These are phyloP conservation scores for Vulpes vulpes DNA, from an alignment of 2,113 vertebrate genomes.

Conservation along the genomic window DNA sequence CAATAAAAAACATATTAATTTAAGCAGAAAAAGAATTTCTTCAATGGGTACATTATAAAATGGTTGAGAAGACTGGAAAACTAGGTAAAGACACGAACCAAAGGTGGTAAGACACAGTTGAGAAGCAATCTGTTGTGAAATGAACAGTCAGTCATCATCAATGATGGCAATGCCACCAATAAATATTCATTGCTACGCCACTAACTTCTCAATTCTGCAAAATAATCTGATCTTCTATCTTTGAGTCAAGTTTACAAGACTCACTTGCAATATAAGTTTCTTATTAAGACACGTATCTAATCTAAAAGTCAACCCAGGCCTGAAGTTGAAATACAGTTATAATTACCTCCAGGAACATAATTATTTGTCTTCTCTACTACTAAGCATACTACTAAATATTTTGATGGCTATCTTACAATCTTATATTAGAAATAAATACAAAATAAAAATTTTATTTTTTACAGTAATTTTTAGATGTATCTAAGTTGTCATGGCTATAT, in stretches of 20 bases:
- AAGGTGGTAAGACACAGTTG: neutral
- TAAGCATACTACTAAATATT: neutral
- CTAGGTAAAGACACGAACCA: neutral
- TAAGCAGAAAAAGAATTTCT: neutral
- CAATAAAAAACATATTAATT: neutral
- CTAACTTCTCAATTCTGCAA: conserved; percentile 40
- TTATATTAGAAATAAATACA: conserved; percentile 42
- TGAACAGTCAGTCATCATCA: neutral
- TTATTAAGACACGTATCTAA: conserved; percentile 22
- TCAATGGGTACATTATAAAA: neutral
- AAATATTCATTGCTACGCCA: neutral
- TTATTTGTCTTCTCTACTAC: conserved; percentile 31
- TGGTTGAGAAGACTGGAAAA: neutral
- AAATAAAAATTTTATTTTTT: conserved; percentile 24
- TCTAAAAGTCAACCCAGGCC: neutral
- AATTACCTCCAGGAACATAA: neutral
- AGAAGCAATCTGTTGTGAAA: conserved; percentile 2
- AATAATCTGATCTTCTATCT: neutral
- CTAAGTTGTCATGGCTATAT: neutral
- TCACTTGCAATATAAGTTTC: conserved; percentile 1
- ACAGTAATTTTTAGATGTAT: conserved; percentile 1
- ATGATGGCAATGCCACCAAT: neutral
- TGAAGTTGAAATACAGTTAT: neutral
- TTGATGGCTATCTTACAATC: neutral
- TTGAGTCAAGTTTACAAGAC: neutral